A percentile compares a stretch with the other conserved stretches of the same genome.
phyloP scores from a whole-genome alignment of 1,140 invertebrate genomes.

The Protaetia brevitarsis region DNA sequence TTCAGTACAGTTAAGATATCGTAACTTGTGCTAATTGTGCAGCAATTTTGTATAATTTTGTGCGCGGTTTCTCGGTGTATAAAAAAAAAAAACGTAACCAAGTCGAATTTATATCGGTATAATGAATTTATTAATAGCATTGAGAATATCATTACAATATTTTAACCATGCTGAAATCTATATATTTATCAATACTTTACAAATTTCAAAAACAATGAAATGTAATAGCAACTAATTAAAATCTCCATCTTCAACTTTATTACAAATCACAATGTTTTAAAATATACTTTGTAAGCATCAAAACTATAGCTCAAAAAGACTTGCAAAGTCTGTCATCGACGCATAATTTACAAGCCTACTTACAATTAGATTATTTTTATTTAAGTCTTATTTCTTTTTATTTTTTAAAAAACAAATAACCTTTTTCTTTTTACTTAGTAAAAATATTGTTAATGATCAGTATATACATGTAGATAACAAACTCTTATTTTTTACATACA shows the following conservation, averaged over 20 bases:
- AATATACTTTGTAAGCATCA: background rate
- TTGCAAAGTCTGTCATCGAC: conserved; percentile 5
- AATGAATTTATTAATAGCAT: too few relatives aligned
- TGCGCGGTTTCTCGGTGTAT: too few relatives aligned
- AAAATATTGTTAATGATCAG: conserved; percentile 5
- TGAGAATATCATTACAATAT: too few relatives aligned
- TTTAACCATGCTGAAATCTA: too few relatives aligned
- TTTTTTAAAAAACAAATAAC: conserved; percentile 1
- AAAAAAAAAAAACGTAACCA: too few relatives aligned
- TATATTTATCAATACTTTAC: background rate
- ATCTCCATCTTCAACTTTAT: background rate
- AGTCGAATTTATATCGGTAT: too few relatives aligned
- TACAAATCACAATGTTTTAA: conserved; percentile 4
- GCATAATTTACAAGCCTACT: background rate
- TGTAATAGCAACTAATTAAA: background rate
- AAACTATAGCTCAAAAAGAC: background rate
- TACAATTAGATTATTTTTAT: too few relatives aligned
- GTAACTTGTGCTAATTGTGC: background rate
- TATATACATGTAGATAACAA: conserved; percentile 14
- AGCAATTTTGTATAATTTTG: too few relatives aligned
- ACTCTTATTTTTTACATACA: conserved; percentile 16
- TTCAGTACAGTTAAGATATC: background rate
- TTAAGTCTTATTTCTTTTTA: conserved; percentile 6
- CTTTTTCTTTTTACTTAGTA: background rate
- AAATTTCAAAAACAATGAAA: background rate